Percentiles rank a stretch among this genome's conserved stretches.
Conservation (phyloP, 1,140 invertebrate genomes). For the Drosophila athabasca region DNA sequence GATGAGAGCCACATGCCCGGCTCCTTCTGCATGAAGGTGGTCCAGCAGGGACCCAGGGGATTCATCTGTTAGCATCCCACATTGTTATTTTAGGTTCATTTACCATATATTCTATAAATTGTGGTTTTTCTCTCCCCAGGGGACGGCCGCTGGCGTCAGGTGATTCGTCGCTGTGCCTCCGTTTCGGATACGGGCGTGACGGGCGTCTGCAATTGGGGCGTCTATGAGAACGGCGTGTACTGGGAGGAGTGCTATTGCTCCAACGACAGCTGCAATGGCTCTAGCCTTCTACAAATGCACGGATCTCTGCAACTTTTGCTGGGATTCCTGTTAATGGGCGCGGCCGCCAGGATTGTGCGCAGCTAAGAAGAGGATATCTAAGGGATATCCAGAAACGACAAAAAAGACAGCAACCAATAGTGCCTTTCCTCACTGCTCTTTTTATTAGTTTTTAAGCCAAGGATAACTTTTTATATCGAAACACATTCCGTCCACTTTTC, state of each 20-base stretch:
- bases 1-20: slow-evolving; percentile 95
- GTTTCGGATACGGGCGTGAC: slow-evolving; percentile 95
- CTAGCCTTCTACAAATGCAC: slow-evolving; percentile 37
- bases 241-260: slow-evolving; percentile 98
- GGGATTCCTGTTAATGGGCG: slow-evolving; percentile 52
- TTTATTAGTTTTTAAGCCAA: too few relatives aligned
- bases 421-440: too few relatives aligned
- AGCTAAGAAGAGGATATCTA: slow-evolving; percentile 34
- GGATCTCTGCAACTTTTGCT: slow-evolving; percentile 50
- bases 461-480: too few relatives aligned
- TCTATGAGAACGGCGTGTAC: slow-evolving; percentile 95
- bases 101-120: background rate
- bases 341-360: slow-evolving; percentile 34
- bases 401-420: too few relatives aligned
- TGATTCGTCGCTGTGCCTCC: slow-evolving; percentile 94
- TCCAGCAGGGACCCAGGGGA: slow-evolving; percentile 93
- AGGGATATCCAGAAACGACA: too few relatives aligned
- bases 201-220: slow-evolving; percentile 97
- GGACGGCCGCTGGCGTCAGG: slow-evolving; percentile 96
- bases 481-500: too few relatives aligned
- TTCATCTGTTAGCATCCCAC: slow-evolving; percentile 91
- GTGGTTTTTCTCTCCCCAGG: slow-evolving; percentile 85
- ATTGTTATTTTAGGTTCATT: background rate
- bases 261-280: slow-evolving; percentile 91
- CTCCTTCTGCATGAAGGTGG: slow-evolving; percentile 96